Percentiles rank a stretch among this genome's conserved stretches.
Conservation (phyloP, 1,140 invertebrate species). For the honey bee (Apis mellifera) region Amel_HAv3.1 CM009944.2:4978001-4978500, state of each 20-base stretch:
- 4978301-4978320: background rate
- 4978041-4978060: slow-evolving; percentile 58
- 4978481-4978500: slow-evolving; percentile 69
- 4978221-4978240: background rate
- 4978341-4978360: background rate
- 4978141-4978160: slow-evolving; percentile 59
- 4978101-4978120: slow-evolving; percentile 71
- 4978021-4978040: background rate
- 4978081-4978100: slow-evolving; percentile 60
- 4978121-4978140: slow-evolving; percentile 74
- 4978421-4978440: slow-evolving; percentile 21
- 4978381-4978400: background rate
- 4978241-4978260: too few species aligned
- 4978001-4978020: background rate
- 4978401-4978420: slow-evolving; percentile 55
- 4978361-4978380: background rate
- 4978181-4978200: slow-evolving; percentile 49
- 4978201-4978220: slow-evolving; percentile 11
- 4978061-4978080: slow-evolving; percentile 71
- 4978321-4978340: background rate
- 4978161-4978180: slow-evolving; percentile 68
- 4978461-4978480: slow-evolving; percentile 70
- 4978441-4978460: background rate
- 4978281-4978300: background rate
- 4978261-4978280: background rate